phyloP scores from a whole-genome alignment of 1,140 invertebrate genomes.

The Pentalonia nigronervosa region DNA sequence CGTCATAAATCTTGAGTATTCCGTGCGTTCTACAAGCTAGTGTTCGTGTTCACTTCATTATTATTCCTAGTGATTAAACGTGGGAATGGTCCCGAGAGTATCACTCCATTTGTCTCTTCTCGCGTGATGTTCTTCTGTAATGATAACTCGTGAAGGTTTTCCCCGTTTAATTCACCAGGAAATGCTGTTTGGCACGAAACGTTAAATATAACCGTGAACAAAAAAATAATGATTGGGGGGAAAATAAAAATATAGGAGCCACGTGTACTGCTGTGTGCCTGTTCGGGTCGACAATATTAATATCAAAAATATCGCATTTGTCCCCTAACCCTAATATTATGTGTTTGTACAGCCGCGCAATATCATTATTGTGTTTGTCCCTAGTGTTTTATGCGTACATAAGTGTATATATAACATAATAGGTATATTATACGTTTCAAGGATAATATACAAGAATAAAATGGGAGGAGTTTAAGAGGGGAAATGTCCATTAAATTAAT shows the following conservation, averaged over 20 bases:
- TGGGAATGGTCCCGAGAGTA: slow-evolving; percentile 52
- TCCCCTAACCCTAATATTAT: slow-evolving; percentile 22
- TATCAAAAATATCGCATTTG: slow-evolving; percentile 23
- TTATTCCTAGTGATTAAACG: slow-evolving; percentile 53
- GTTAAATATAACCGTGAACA: neutral
- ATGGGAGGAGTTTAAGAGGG: slow-evolving; percentile 18
- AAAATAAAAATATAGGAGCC: slow-evolving; percentile 1
- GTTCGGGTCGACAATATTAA: slow-evolving; percentile 43
- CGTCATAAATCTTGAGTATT: slow-evolving; percentile 22
- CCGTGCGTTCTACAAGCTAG: neutral
- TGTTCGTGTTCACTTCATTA: slow-evolving; percentile 44
- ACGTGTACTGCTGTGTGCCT: neutral
- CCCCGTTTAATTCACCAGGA: neutral
- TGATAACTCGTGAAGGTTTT: slow-evolving; percentile 43
- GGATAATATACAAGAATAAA: slow-evolving; percentile 20
- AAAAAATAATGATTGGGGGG: neutral
- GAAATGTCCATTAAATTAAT: slow-evolving; percentile 42
- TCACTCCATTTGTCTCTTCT: slow-evolving; percentile 47
- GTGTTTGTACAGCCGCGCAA: slow-evolving; percentile 40
- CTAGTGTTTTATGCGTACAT: slow-evolving; percentile 43
- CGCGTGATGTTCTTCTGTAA: slow-evolving; percentile 43
- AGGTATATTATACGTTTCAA: slow-evolving; percentile 18
- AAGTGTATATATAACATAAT: slow-evolving; percentile 18
- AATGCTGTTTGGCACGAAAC: slow-evolving; percentile 47
- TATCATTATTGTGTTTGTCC: slow-evolving; percentile 52